Base-by-base conservation (phyloP, 2,113 vertebrate genomes). In the Stomatorhinus ivindoensis region DNA sequence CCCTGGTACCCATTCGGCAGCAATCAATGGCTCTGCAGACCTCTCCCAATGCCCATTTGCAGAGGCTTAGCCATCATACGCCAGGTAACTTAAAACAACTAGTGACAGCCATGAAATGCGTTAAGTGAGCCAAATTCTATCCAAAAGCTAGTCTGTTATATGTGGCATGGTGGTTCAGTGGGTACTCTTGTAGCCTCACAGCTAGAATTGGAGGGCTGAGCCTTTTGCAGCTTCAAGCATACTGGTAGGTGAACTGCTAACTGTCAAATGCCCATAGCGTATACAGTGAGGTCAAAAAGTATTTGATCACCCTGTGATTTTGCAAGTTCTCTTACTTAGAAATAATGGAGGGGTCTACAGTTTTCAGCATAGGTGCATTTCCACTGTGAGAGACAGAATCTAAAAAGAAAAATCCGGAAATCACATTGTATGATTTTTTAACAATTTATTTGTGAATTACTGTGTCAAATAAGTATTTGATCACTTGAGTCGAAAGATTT, bases 21-120 rank as follows among this genome's bases (percentile, higher is more conserved):
- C 92, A 94, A 44, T 80, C 92, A 0, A 82, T 90, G 48, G 65
- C 91, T 48, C 73, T 89, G 0, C 48, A 88, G 61, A 92, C 88
- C 35, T 90, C 91, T 3, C 83, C 93, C 27, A 88, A 82, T 8
- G 55, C 91, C 51, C 91, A 91, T 91, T 92, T 89, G 48, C 93
- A 95, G 91, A 93, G 94, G 80, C 92, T 94, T 46, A 94, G 93
- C 73, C 95, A 94, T n/a, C 80, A 91, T 1, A 90, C 94, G 11
- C 73, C 94, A 91, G 93, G 93, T 90, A 89, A 88, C 85, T 42
- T 35, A n/a, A n/a, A n/a, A n/a, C n/a, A n/a, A n/a, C n/a, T n/a
- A n/a, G n/a, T n/a, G n/a, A n/a, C n/a, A n/a, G n/a, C n/a, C n/a
- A n/a, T n/a, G n/a, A n/a, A n/a, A n/a, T n/a, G n/a, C n/a, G n/a